phyloP scores from a whole-genome alignment of 1,140 invertebrate species.

The Lithobius niger region DNA sequence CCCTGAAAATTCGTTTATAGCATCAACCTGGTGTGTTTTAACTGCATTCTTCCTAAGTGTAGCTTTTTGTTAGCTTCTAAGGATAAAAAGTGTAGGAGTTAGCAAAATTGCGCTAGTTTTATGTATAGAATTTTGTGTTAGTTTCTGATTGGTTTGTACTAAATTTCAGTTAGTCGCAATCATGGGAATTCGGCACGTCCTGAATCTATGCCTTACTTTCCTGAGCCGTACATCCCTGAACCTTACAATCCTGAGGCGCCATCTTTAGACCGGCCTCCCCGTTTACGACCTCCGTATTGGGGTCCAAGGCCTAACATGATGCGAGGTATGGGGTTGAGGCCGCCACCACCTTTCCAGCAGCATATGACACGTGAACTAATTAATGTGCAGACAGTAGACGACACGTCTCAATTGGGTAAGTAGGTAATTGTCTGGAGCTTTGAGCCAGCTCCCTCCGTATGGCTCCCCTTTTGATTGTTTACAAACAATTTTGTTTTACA shows the following conservation, averaged over 20 bases:
- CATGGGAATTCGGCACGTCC: neutral
- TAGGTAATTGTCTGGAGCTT: too few species aligned
- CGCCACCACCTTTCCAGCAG: slow-evolving; percentile 14
- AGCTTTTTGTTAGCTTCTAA: too few species aligned
- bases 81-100: too few species aligned
- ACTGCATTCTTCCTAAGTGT: too few species aligned
- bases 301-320: slow-evolving; percentile 29
- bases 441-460: too few species aligned
- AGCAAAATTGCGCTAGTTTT: too few species aligned
- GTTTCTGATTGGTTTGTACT: too few species aligned
- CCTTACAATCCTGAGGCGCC: slow-evolving; percentile 74
- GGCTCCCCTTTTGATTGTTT: neutral
- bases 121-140: too few species aligned
- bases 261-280: slow-evolving; percentile 40
- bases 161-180: neutral
- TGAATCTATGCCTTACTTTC: neutral
- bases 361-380: slow-evolving; percentile 31
- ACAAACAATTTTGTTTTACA: neutral
- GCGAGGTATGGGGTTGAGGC: slow-evolving; percentile 21
- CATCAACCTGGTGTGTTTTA: too few species aligned
- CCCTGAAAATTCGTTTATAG: too few species aligned
- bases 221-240: slow-evolving; percentile 29
- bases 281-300: slow-evolving; percentile 37
- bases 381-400: slow-evolving; percentile 28
- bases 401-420: slow-evolving; percentile 1